A percentile compares a stretch with the other conserved stretches of the same genome.
Conservation (phyloP, 2,797 vertebrate species). For the Enteromius unitaeniatus region DNA sequence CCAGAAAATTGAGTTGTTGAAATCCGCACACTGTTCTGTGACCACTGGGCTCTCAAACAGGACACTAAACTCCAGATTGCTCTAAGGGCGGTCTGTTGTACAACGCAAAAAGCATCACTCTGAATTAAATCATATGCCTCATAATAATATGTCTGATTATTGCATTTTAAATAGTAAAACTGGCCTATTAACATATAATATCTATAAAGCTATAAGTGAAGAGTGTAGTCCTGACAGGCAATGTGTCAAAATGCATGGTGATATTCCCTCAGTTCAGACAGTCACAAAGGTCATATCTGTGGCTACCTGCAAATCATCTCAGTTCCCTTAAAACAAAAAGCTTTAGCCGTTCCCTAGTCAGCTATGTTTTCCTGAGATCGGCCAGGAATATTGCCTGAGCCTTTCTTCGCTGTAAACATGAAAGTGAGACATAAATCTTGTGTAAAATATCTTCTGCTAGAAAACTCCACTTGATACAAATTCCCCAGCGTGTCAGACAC, state of each 20-base stretch:
- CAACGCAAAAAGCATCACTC: background rate
- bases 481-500: slow-evolving; percentile 28
- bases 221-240: slow-evolving; percentile 1
- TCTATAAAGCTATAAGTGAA: background rate
- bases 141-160: background rate
- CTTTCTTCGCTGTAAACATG: slow-evolving; percentile 5
- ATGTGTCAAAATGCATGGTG: background rate
- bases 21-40: background rate
- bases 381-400: slow-evolving; percentile 12
- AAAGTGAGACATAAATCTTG: slow-evolving; percentile 39
- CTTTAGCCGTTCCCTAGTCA: slow-evolving; percentile 6
- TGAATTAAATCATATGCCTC: background rate
- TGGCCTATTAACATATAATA: background rate
- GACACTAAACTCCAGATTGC: background rate
- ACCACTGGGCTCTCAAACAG: background rate
- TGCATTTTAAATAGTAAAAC: background rate
- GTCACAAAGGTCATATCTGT: background rate
- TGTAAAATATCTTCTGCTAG: slow-evolving; percentile 34
- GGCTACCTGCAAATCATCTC: background rate
- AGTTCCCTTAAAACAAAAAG: slow-evolving; percentile 34
- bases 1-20: slow-evolving; percentile 10
- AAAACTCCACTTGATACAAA: slow-evolving; percentile 28
- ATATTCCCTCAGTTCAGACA: slow-evolving; percentile 6
- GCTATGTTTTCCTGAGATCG: background rate
- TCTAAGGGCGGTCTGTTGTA: background rate